Evolutionary conservation across 2,888 invertebrate species (phyloP), one percentile per base, ranked within the genome.

Genomic region (Leptura quadrifasciata): DNA sequence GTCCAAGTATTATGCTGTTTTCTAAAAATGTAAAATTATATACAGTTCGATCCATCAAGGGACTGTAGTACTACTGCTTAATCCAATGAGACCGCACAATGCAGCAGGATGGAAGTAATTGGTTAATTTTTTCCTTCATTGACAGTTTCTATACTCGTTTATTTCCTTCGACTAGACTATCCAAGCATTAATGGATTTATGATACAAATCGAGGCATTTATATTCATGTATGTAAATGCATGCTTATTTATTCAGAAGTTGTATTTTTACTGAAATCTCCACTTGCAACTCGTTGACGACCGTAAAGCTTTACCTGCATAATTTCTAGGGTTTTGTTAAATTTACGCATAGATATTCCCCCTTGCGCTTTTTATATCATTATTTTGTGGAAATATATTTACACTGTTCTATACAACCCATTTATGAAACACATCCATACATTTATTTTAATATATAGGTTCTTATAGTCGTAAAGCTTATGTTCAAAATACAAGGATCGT

Each of bases 181-280:
- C 63, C 39, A 20, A 47, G 47, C 63, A 20, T 10, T 64, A 80
- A 73, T 77, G 74, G 79, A 82, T 82, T 82, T 83, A 81, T 80
- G 78, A 78, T 79, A 80, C 76, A 80, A 83, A 83, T 83, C 81
- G 55, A 71, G 68, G 68, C 77, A 83, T 83, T 77, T 79, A 76
- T 79, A 83, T 83, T 81, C 83, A 83, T 81, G 80, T 83, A 83
- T 82, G 81, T 80, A 82, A 82, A 82, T 82, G 74, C 78, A 78
- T 79, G 81, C 80, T 81, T 82, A 82, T 82, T 78, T 80, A 81
- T 82, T 79, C 80, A 80, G 69, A 75, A 79, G 74, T 35, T 69
- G 69, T 54, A 68, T 55, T 68, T 24, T 55, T 31, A 17, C 47
- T 67, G 67, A 76, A 76, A 64, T n/a, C 71, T 27, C 15, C 65